phyloP scores from a whole-genome alignment of 1,140 invertebrate species.

The Venustaconcha ellipsiformis region DNA sequence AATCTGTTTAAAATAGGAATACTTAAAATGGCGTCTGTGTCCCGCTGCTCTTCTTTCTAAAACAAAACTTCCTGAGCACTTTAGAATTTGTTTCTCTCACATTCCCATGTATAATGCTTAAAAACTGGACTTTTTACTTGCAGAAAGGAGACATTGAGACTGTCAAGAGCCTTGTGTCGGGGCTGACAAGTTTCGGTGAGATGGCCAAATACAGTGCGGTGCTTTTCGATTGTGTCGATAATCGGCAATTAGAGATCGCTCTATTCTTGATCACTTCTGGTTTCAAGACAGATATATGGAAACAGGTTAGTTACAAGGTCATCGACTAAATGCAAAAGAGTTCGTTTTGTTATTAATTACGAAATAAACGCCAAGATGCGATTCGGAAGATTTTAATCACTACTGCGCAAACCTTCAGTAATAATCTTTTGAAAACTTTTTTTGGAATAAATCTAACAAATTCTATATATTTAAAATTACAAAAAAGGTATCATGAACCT shows the following conservation, averaged over 20 bases:
- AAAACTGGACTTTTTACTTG: neutral
- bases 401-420: too few species aligned
- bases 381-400: too few species aligned
- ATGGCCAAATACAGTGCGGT: constrained; percentile 44
- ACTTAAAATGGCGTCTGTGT: too few species aligned
- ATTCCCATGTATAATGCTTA: neutral
- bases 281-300: constrained; percentile 56
- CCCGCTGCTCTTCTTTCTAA: too few species aligned
- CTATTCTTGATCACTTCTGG: constrained; percentile 53
- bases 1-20: too few species aligned
- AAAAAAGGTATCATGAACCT: too few species aligned
- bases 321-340: too few species aligned
- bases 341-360: too few species aligned
- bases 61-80: neutral
- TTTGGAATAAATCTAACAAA: too few species aligned
- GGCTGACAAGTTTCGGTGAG: constrained; percentile 45
- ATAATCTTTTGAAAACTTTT: too few species aligned
- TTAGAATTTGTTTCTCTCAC: neutral
- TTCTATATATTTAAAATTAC: too few species aligned
- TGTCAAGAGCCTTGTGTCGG: constrained; percentile 46
- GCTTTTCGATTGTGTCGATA: constrained; percentile 60
- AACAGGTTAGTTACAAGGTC: constrained; percentile 46
- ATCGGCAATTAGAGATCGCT: constrained; percentile 52
- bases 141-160: constrained; percentile 51
- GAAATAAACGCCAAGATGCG: too few species aligned